Conservation (phyloP, 2,113 vertebrate genomes). For the Sorex fumeus region DNA sequence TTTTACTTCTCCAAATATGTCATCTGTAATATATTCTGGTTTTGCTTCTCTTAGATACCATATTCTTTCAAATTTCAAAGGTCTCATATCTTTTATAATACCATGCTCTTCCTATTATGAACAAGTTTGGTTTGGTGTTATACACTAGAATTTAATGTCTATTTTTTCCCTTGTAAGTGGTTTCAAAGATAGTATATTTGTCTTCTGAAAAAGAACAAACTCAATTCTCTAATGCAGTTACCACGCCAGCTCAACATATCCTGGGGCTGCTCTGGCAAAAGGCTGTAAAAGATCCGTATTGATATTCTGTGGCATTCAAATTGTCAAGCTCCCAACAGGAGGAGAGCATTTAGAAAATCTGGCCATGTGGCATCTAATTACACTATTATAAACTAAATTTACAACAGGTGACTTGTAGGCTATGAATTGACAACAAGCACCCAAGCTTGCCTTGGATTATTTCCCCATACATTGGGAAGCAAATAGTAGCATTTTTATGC, state of each 20-base stretch:
- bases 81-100: slow-evolving; percentile 22
- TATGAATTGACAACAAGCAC: slow-evolving; percentile 79
- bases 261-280: slow-evolving; percentile 87
- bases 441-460: slow-evolving; percentile 82
- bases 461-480: slow-evolving; percentile 77
- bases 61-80: slow-evolving; percentile 27
- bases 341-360: slow-evolving; percentile 86
- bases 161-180: slow-evolving; percentile 86
- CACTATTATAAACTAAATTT: slow-evolving; percentile 88
- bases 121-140: slow-evolving; percentile 74
- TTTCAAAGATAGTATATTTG: slow-evolving; percentile 90
- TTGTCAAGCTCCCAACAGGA: slow-evolving; percentile 84
- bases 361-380: slow-evolving; percentile 87
- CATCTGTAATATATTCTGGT: not conserved
- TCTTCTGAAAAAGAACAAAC: slow-evolving; percentile 91
- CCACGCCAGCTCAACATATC: slow-evolving; percentile 85
- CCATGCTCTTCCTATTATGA: slow-evolving; percentile 20
- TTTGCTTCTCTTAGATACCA: not conserved
- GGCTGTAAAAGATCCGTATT: slow-evolving; percentile 89
- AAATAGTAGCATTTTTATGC: slow-evolving; percentile 61
- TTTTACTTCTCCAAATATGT: slow-evolving; percentile 60
- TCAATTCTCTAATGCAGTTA: slow-evolving; percentile 87
- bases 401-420: slow-evolving; percentile 82
- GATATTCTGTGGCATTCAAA: slow-evolving; percentile 90
- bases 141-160: slow-evolving; percentile 79